These are phyloP conservation scores for Petrosia ficiformis DNA, from an alignment of 37 sponge, comb jelly and placozoan genomes.

Conservation along the genomic window DNA sequence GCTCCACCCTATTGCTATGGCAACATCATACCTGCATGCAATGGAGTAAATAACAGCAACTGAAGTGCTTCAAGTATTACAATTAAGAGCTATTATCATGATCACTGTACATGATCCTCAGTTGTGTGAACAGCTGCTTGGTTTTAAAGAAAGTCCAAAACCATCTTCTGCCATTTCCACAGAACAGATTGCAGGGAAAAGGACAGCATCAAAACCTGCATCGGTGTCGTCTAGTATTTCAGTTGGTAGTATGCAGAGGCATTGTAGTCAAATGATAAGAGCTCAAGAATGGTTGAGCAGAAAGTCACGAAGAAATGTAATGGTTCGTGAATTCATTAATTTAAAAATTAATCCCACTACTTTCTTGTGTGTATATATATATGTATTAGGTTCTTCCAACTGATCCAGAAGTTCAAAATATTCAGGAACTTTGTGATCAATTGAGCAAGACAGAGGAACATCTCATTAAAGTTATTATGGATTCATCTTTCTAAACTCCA, in stretches of 20 bases:
- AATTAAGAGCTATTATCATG: neutral
- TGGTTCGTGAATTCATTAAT: conserved; percentile 11
- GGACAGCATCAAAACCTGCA: neutral
- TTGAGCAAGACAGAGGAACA: conserved; percentile 4
- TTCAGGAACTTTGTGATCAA: conserved; percentile 5
- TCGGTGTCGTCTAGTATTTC: neutral
- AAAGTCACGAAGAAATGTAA: conserved; percentile 32
- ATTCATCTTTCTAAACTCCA: neutral
- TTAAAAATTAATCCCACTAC: neutral
- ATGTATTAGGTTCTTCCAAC: neutral
- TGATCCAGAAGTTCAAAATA: neutral
- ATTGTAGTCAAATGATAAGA: conserved; percentile 8
- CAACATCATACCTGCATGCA: no score
- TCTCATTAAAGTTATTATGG: conserved; percentile 7
- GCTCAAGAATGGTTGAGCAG: conserved; percentile 37
- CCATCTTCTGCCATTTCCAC: neutral
- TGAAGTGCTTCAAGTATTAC: no score
- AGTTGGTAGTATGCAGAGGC: neutral
- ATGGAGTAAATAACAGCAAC: no score
- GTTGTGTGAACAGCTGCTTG: conserved; percentile 9
- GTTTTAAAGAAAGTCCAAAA: neutral
- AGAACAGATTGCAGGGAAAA: neutral
- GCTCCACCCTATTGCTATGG: neutral
- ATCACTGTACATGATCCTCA: conserved; percentile 22
- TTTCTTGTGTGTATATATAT: neutral